phyloP scores from a whole-genome alignment of 2,888 invertebrate genomes.

The Micropterix aruncella region DNA sequence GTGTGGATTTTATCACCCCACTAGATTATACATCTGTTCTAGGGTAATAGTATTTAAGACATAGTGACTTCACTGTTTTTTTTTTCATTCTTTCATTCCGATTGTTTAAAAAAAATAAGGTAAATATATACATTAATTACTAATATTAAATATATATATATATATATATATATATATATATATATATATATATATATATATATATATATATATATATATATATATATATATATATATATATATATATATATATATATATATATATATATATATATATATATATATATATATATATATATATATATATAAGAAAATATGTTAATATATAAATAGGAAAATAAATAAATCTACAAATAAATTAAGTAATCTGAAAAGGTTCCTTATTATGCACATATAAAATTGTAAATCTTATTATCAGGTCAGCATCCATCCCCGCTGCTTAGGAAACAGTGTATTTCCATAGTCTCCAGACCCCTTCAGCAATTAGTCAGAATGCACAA shows the following conservation, averaged over 20 bases:
- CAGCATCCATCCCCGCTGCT: too few species aligned
- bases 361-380: too few species aligned
- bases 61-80: too few species aligned
- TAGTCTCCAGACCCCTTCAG: too few species aligned
- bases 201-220: not conserved
- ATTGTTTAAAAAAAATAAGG: not conserved
- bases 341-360: not conserved
- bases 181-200: not conserved
- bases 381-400: too few species aligned
- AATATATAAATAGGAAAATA: not conserved
- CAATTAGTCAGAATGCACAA: too few species aligned
- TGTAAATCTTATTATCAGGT: too few species aligned
- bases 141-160: not conserved
- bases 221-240: not conserved
- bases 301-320: not conserved
- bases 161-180: not conserved
- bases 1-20: too few species aligned
- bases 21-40: too few species aligned
- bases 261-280: not conserved
- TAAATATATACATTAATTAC: not conserved
- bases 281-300: not conserved
- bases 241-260: not conserved
- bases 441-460: too few species aligned
- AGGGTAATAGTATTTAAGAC: too few species aligned
- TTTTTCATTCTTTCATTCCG: too few species aligned